Evolutionary conservation across 2,797 vertebrate genomes (phyloP).

Genomic region (Phalanger gymnotis): DNA sequence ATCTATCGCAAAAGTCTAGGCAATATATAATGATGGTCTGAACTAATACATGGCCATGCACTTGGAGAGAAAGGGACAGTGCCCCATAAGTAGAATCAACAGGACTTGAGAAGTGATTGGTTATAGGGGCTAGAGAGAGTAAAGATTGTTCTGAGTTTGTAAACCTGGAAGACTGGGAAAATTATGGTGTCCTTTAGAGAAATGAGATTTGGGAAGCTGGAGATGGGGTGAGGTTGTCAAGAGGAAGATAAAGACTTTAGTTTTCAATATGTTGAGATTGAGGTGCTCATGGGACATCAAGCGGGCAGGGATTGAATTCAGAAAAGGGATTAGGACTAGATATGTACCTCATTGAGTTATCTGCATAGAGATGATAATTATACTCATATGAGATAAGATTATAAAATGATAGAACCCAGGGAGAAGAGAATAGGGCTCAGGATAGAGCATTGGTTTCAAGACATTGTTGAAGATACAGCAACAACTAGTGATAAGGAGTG

Average conservation of each 20-base stretch:
- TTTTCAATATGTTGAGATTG: neutral
- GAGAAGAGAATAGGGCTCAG: neutral
- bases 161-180: neutral
- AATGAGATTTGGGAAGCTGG: neutral
- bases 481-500: neutral
- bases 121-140: neutral
- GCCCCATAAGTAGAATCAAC: too few relatives aligned
- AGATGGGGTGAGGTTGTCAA: neutral
- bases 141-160: neutral
- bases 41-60: neutral
- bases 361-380: neutral
- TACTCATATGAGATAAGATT: neutral
- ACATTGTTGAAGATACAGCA: neutral
- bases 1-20: neutral
- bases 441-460: neutral
- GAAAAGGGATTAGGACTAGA: neutral
- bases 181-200: neutral
- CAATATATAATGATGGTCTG: neutral
- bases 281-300: neutral
- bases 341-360: neutral
- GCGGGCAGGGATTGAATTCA: neutral
- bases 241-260: neutral
- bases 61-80: neutral
- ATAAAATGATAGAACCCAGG: neutral
- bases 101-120: neutral